Evolutionary conservation across 2,797 vertebrate species (phyloP), one percentile per base, ranked within the genome.

Genomic region (Hyperoplus immaculatus): DNA sequence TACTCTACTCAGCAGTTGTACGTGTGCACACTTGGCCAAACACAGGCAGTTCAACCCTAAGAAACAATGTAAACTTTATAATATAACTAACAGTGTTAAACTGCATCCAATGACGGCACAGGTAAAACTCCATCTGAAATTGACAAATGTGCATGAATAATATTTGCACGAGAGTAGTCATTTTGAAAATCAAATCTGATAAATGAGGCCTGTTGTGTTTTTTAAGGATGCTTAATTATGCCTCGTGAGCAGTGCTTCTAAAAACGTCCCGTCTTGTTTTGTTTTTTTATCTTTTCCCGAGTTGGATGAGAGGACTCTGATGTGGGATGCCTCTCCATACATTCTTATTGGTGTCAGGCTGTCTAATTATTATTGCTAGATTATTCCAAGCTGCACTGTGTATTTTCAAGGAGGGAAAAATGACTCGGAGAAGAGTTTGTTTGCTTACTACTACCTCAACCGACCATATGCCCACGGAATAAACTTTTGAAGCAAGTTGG

Each of bases 371-470:
- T 18, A 43, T n/a, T 13, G 38, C 38, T 55, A 36, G 72, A 79
- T 56, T 74, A 67, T 72, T 78, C 54, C 46, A 60, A 78, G 75
- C 63, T 64, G 82, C 50, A 68, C 41, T 1, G 3, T 66, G 58
- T 14, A 54, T 50, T 62, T 36, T 54, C 21, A 63, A 49, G 45
- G 54, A 68, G 55, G 7, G 45, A 50, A 68, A 46, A n/a, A 55
- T 13, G 8, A 15, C 38, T 54, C 39, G 1, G 36, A 18, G 50
- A 50, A 51, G 4, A 63, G 59, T 70, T 29, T 13, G 39, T 60
- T 76, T 57, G 16, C 62, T 71, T 16, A 29, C 69, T 36, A 10
- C 43, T 57, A 29, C 29, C 29, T 79, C 39, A 77, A 70, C 57
- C 18, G 55, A 53, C 68, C 78, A 72, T 74, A 77, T 80, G 69